Percentiles rank a stretch among this genome's conserved stretches.
phyloP scores from a whole-genome alignment of 2,113 vertebrate genomes.

The Amphilophus citrinellus region DNA sequence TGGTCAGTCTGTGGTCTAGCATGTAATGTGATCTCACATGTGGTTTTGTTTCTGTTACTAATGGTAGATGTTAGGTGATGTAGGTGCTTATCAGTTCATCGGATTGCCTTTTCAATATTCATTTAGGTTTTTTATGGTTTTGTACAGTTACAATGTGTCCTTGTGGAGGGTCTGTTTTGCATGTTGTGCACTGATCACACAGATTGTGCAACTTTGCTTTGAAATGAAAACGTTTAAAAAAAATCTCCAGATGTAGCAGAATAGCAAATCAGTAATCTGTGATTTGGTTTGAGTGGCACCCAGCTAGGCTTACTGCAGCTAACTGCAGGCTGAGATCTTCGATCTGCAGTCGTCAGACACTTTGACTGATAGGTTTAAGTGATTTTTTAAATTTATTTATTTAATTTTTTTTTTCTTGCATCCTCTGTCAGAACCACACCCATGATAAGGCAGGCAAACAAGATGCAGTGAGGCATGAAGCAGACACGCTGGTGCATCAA shows the following conservation, averaged over 20 bases:
- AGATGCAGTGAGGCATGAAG: constrained; percentile 27
- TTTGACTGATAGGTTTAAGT: constrained; percentile 29
- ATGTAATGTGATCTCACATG: not conserved
- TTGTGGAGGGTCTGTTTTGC: not conserved
- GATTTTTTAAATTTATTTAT: not conserved
- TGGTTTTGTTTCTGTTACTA: not conserved
- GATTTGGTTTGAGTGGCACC: constrained; percentile 12
- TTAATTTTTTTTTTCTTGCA: not conserved
- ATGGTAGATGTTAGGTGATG: not conserved
- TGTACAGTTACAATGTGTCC: not conserved
- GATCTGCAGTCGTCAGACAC: not conserved
- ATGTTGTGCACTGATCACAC: not conserved
- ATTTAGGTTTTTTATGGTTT: not conserved
- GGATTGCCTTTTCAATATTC: not conserved
- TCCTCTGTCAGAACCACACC: constrained; percentile 17
- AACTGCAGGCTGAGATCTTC: not conserved
- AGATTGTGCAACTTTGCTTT: not conserved
- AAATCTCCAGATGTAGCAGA: not conserved
- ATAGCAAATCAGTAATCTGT: not conserved
- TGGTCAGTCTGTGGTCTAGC: not conserved
- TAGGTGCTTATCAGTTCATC: not conserved
- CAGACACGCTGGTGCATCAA: constrained; percentile 32
- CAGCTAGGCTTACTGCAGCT: not conserved
- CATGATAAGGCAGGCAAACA: constrained; percentile 20
- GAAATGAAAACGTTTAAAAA: not conserved